Conservation (phyloP, 2,888 invertebrate genomes). For the Chrysolina oricalcia region DNA sequence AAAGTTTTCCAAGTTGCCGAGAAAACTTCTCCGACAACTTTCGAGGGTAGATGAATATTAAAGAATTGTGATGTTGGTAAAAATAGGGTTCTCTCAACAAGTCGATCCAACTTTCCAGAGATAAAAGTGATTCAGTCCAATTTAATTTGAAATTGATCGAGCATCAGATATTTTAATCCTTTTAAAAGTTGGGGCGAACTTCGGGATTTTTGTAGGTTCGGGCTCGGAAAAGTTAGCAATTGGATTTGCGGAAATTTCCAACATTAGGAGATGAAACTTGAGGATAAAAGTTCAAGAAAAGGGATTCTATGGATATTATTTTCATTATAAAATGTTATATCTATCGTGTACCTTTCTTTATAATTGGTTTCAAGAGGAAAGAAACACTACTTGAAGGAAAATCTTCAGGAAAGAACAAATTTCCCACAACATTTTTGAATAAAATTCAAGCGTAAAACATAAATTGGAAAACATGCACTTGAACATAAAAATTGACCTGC, state of each 20-base stretch:
- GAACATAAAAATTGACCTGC: too few relatives aligned
- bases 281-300: too few relatives aligned
- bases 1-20: constrained; percentile 42
- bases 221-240: background rate
- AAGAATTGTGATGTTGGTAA: constrained; percentile 49
- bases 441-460: too few relatives aligned
- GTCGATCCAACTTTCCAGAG: constrained; percentile 44
- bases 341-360: too few relatives aligned
- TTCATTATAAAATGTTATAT: too few relatives aligned
- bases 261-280: background rate
- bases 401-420: too few relatives aligned
- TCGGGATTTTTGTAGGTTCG: background rate
- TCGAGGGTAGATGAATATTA: constrained; percentile 53
- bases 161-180: constrained; percentile 18
- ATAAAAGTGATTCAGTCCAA: constrained; percentile 42
- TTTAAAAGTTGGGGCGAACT: constrained; percentile 7
- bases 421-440: too few relatives aligned
- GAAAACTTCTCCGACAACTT: constrained; percentile 46
- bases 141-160: constrained; percentile 33
- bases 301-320: too few relatives aligned
- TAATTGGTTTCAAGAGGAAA: too few relatives aligned
- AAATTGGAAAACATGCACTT: too few relatives aligned
- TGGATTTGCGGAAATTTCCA: background rate
- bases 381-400: too few relatives aligned
- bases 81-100: constrained; percentile 52